Evolutionary conservation across 1,140 invertebrate species (phyloP), one percentile per base, ranked within the genome.

Genomic region (Cydia amplana): DNA sequence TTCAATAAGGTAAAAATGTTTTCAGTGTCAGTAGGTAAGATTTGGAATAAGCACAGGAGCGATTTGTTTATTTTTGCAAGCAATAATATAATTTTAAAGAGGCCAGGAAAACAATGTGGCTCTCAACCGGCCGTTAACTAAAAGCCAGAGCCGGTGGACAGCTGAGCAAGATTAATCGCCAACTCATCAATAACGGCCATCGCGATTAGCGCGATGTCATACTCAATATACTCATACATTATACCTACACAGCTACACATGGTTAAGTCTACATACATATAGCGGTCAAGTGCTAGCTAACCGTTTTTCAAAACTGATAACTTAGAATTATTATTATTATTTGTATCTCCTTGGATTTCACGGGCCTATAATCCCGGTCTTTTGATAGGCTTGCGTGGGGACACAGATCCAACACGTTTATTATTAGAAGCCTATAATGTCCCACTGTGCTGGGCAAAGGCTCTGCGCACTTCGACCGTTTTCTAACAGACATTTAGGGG

Each of bases 41-140:
- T n/a, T n/a, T n/a, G n/a, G n/a, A n/a, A n/a, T n/a, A n/a, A n/a
- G n/a, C n/a, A n/a, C n/a, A n/a, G n/a, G n/a, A n/a, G n/a, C n/a
- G n/a, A n/a, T n/a, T n/a, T 32, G 32, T 32, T 32, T 40, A 2
- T 6, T 5, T 43, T 43, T 12, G 14, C 40, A 43, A 60, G 5
- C 51, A 20, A 7, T 18, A 20, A 4, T 16, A 60, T 20, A 60
- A 60, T 60, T 23, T 55, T 9, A 60, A 60, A 60, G n/a, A 60
- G 18, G 55, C 18, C 9, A 2, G 18, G 55, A 23, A 23, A 60
- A 60, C 55, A 60, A 60, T 60, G 55, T 60, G 55, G 55, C 55
- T 60, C 55, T 60, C n/a, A 51, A 51, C 20, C 55, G 20, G 55
- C 55, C 55, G 51, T 60, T 60, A 60, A 60, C 55, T 60, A 60